Evolutionary conservation across 2,113 vertebrate species (phyloP), one percentile per base, ranked within the genome.

Genomic region (Butorides virescens): DNA sequence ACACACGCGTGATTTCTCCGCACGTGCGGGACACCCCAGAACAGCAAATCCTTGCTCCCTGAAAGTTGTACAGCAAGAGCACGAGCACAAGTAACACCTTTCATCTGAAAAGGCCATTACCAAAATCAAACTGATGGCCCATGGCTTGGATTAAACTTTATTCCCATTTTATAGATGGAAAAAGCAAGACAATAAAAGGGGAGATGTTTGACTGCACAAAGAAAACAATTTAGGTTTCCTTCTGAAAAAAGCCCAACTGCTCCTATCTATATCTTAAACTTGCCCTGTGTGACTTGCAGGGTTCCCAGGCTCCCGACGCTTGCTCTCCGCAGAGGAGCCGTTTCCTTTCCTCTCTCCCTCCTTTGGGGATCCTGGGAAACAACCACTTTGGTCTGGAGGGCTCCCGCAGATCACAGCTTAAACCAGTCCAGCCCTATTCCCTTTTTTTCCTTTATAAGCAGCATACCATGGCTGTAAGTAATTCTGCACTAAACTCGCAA

Each of bases 311-410:
- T 71, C 88, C 52, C 8, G 66, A 10, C 15, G 32, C 61, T 84
- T 32, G 25, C 9, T 53, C 66, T 92, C 94, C 20, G 7, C 11
- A 42, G 72, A 30, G 56, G 1, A n/a, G 42, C 3, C 0, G n/a
- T 44, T 78, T 94, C 93, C 87, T 61, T 75, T 22, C 76, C 88
- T 63, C 49, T n/a, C n/a, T 62, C 50, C 12, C 58, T 96, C 91
- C 92, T 85, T 5, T 59, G 84, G 89, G 83, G 58, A 73, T 91
- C 88, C 92, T 94, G 91, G 80, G 94, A 94, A 89, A 74, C 19
- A 58, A 34, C 17, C 37, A 3, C 39, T 55, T 46, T 49, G 63
- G 21, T 26, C 71, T 42, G 36, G 23, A 85, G 62, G 18, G 36
- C 19, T 94, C 92, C 49, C 83, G 72, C 76, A 63, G 42, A 52